Conservation (phyloP, 1,140 invertebrate species). For the Centruroides vittatus region DNA sequence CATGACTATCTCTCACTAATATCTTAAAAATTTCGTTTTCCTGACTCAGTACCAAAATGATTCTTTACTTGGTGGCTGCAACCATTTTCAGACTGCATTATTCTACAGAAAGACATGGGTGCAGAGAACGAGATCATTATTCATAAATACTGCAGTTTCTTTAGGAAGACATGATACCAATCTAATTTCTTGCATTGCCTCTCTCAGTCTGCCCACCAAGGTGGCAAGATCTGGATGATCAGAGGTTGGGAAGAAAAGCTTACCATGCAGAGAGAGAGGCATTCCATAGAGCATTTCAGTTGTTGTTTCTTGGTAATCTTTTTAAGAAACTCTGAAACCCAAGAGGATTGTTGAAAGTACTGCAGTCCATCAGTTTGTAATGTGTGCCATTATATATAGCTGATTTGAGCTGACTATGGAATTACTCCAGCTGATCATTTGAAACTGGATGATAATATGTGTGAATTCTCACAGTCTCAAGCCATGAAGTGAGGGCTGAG, state of each 20-base stretch:
- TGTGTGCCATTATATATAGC: no score
- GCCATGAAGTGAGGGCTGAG: no score
- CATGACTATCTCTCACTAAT: no score
- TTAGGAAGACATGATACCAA: not conserved
- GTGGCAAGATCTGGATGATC: not conserved
- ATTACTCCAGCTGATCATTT: no score
- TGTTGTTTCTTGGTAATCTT: conserved; percentile 3
- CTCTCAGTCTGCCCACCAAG: not conserved
- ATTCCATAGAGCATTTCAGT: conserved; percentile 18
- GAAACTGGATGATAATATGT: no score
- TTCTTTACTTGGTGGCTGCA: not conserved
- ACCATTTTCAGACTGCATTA: not conserved
- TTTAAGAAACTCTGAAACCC: no score
- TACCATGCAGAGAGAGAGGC: conserved; percentile 11
- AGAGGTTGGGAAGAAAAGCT: conserved; percentile 6
- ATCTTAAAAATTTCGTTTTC: no score
- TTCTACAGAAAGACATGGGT: not conserved
- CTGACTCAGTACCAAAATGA: no score
- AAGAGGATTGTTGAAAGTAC: no score
- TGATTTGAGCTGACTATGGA: no score
- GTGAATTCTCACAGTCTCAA: no score
- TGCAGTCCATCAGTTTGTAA: no score
- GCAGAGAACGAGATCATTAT: not conserved
- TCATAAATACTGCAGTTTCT: not conserved
- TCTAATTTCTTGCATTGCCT: not conserved